Conservation (phyloP, 2,888 invertebrate genomes). For the Clitarchus hookeri region DNA sequence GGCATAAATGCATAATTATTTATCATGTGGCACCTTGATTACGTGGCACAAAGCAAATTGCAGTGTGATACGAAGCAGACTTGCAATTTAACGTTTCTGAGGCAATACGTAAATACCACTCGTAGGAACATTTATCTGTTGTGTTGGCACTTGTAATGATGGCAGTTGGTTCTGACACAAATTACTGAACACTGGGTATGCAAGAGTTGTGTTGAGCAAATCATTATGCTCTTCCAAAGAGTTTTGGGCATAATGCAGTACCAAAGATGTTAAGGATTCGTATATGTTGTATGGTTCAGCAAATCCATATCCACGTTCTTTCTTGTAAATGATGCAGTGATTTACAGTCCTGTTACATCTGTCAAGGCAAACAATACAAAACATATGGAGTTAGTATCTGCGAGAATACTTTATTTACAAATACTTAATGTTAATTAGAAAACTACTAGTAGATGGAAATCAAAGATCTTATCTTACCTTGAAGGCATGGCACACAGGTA, state of each 20-base stretch:
- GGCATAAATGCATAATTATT: background rate
- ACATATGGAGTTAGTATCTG: background rate
- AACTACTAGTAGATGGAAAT: no score
- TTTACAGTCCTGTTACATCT: slow-evolving; percentile 82
- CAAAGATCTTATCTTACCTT: no score
- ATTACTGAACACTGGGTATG: slow-evolving; percentile 75
- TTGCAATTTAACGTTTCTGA: slow-evolving; percentile 23
- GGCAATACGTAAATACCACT: slow-evolving; percentile 22
- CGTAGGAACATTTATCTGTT: background rate
- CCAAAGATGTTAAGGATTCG: slow-evolving; percentile 82
- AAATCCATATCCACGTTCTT: slow-evolving; percentile 88
- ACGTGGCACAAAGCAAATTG: background rate
- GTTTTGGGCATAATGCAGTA: slow-evolving; percentile 89
- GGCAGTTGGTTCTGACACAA: background rate
- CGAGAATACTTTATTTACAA: no score
- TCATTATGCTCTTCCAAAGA: slow-evolving; percentile 95
- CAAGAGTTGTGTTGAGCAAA: slow-evolving; percentile 78
- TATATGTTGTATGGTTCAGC: slow-evolving; percentile 95
- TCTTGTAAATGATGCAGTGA: slow-evolving; percentile 91
- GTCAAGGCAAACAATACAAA: slow-evolving; percentile 36
- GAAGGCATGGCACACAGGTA: no score
- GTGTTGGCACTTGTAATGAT: slow-evolving; percentile 6
- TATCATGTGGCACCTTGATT: background rate
- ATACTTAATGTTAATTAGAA: no score
- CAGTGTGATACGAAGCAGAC: background rate